Evolutionary conservation across 2,797 vertebrate genomes (phyloP), one percentile per base, ranked within the genome.

Genomic region (Sebastes matsubarae): DNA sequence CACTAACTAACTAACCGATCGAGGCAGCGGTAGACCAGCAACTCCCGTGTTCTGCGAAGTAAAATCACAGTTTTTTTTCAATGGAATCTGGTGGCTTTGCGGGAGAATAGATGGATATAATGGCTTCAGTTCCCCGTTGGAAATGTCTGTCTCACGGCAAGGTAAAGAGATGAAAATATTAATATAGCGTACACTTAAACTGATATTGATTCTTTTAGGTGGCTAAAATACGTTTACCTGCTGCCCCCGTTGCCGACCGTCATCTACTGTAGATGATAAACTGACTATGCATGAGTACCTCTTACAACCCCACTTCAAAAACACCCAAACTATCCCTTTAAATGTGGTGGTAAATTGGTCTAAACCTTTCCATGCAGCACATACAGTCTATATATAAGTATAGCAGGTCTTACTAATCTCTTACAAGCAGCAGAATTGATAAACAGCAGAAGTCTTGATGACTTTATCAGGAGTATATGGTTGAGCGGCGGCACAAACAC

Each of bases 381-480:
- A 72, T 12, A 18, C 22, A 29, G 10, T 8, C 14, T 57, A 10
- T 10, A 60, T 1, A 5, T 36, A 66, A 68, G 65, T 10, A 38
- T 27, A 20, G 22, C 11, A 20, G 7, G 14, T 57, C 75, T 69
- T 8, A 4, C 22, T 76, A 30, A 59, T 73, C 36, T 59, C 66
- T 55, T 14, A 24, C 3, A 70, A 77, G 72, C 60, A 75, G 52
- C 64, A 11, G 57, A 11, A 32, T 55, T 61, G 79, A 65, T 75
- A 67, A 79, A 65, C 42, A 79, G 36, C 72, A 78, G 54, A 65
- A 38, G 77, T 72, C 32, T 55, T 82, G 81, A 87, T 77, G 75
- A 70, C 80, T 85, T 88, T 88, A 88, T 88, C 85, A 20, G 25
- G 54, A 27, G 72, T 42, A 14, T 32, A 46, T 57, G 67, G 67